phyloP scores from a whole-genome alignment of 2,888 invertebrate genomes.

The Phengaris alcon region DNA sequence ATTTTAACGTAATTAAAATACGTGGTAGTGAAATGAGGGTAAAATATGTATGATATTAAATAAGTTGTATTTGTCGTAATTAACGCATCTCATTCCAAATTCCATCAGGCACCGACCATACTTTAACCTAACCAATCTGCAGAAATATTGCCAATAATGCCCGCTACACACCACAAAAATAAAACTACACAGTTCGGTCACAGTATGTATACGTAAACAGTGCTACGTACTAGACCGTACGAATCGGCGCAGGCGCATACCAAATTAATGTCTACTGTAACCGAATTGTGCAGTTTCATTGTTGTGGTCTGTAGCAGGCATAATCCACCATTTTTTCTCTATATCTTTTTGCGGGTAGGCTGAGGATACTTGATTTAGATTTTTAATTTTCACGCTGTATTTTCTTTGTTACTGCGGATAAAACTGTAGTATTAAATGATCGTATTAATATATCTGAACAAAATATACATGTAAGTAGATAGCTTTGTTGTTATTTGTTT shows the following conservation, averaged over 20 bases:
- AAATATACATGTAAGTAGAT: constrained; percentile 19
- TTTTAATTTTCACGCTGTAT: background rate
- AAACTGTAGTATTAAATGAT: constrained; percentile 13
- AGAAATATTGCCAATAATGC: background rate
- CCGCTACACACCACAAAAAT: too few species aligned
- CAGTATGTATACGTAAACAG: too few species aligned
- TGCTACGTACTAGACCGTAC: too few species aligned
- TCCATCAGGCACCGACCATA: background rate
- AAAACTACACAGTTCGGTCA: background rate
- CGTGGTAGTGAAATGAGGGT: background rate
- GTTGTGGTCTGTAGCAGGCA: too few species aligned
- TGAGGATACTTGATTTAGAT: background rate
- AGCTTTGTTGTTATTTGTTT: constrained; percentile 29
- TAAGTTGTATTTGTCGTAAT: background rate
- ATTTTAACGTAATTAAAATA: background rate
- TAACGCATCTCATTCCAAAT: background rate
- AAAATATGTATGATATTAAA: background rate
- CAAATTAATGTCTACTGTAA: too few species aligned
- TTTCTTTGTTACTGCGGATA: constrained; percentile 7
- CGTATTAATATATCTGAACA: constrained; percentile 21
- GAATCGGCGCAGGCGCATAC: too few species aligned
- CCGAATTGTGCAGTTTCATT: too few species aligned
- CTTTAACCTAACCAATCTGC: background rate
- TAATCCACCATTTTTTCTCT: background rate
- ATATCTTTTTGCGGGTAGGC: background rate